Evolutionary conservation across 2,113 vertebrate species (phyloP).

Genomic region (Cervus canadensis): DNA sequence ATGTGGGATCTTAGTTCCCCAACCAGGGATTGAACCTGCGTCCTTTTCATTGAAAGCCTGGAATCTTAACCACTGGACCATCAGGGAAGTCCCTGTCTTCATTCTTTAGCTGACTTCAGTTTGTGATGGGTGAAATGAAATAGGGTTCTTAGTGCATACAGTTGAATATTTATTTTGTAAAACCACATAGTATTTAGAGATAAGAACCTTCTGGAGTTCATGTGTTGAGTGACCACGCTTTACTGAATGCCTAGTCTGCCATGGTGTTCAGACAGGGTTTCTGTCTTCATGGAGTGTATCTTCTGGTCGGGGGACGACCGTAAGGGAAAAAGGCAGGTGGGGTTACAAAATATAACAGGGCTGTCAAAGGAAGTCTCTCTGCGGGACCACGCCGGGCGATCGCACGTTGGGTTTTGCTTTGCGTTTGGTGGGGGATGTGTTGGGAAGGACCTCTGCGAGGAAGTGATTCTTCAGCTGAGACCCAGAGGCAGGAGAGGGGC

Average conservation of each 20-base stretch:
- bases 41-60: neutral
- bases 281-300: neutral
- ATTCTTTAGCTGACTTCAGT: neutral
- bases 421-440: neutral
- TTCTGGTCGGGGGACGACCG: neutral
- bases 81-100: neutral
- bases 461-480: neutral
- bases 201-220: neutral
- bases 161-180: neutral
- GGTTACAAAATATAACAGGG: neutral
- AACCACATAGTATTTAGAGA: neutral
- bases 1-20: neutral
- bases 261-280: neutral
- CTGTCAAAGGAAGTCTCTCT: neutral
- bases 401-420: neutral
- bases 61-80: neutral
- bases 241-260: neutral
- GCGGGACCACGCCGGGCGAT: neutral
- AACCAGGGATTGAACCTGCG: neutral
- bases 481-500: neutral
- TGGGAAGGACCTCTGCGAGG: neutral
- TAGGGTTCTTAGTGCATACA: neutral
- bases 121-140: neutral
- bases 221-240: fast-evolving
- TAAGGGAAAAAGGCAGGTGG: neutral